Evolutionary conservation across 2,888 invertebrate species (phyloP), one percentile per base, ranked within the genome.

Genomic region (Eupithecia pulchellata): DNA sequence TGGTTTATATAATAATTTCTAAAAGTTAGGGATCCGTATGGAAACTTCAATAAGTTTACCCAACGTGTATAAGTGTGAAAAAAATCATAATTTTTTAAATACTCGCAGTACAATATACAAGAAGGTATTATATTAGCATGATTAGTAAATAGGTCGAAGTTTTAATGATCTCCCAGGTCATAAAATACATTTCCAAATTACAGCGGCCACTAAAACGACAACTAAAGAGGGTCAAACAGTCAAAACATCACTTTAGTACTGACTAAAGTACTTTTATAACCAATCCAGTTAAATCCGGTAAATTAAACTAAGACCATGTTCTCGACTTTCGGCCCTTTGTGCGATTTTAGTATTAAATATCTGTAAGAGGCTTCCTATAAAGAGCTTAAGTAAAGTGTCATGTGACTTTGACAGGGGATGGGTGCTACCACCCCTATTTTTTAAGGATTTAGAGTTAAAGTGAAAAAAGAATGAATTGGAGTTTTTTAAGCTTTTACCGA

Each of bases 321-420:
- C 77, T 79, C 77, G 75, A 64, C 80, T 73, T 73, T 76, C 74
- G 74, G 80, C 80, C 79, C 77, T 78, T 81, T 84, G 79, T 75
- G 78, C 79, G 79, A 78, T 77, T 82, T 77, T 81, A 82, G 87
- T 87, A 89, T 88, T 86, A 85, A 84, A 85, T 88, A 84, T 85
- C 87, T 36, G 75, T 86, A 82, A 85, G 83, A 85, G 83, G 82
- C 77, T 85, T 86, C 47, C 83, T 85, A 83, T 84, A 79, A 81
- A 79, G 77, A 81, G 78, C 79, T 77, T 81, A 84, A 80, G 78
- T 76, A 77, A 76, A 85, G 85, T 86, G 85, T 88, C 88, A 78
- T 81, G 77, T 88, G 84, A 83, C 84, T 80, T 75, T 81, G 83
- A 81, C 82, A 79, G 74, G 78, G 80, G 79, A 74, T 78, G 79